Conservation (phyloP, 1,140 invertebrate genomes). For the Habropoda laboriosa region DNA sequence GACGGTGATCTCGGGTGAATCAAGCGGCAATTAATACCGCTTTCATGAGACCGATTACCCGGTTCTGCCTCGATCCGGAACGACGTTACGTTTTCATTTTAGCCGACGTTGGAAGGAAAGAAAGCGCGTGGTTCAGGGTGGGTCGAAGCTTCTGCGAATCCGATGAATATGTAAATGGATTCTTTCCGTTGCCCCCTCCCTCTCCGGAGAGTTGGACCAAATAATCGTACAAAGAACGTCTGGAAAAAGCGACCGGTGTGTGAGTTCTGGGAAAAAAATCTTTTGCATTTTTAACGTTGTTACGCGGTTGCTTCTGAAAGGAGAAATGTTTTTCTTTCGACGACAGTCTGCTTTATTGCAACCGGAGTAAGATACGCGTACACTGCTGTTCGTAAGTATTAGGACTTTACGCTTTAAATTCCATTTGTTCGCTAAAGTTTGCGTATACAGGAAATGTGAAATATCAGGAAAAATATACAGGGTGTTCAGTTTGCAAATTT, state of each 20-base stretch:
- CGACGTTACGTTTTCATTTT: constrained; percentile 39
- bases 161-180: constrained; percentile 70
- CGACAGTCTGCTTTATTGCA: not conserved
- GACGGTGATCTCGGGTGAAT: constrained; percentile 15
- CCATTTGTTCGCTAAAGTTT: too few relatives aligned
- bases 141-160: constrained; percentile 24
- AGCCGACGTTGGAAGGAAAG: constrained; percentile 1
- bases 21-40: constrained; percentile 36
- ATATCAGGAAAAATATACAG: too few relatives aligned
- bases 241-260: not conserved
- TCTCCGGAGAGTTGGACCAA: constrained; percentile 38
- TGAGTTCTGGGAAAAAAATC: constrained; percentile 37
- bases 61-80: not conserved
- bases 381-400: too few relatives aligned
- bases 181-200: too few relatives aligned
- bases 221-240: constrained; percentile 42
- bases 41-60: constrained; percentile 23
- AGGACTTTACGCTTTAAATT: too few relatives aligned
- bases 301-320: not conserved
- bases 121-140: constrained; percentile 32
- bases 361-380: too few relatives aligned
- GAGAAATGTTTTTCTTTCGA: not conserved
- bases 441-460: too few relatives aligned
- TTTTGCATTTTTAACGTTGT: constrained; percentile 63
- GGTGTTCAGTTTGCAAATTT: too few relatives aligned